These are phyloP conservation scores for Drosophila truncata DNA, from an alignment of 1,140 invertebrate genomes.

Conservation along the genomic window DNA sequence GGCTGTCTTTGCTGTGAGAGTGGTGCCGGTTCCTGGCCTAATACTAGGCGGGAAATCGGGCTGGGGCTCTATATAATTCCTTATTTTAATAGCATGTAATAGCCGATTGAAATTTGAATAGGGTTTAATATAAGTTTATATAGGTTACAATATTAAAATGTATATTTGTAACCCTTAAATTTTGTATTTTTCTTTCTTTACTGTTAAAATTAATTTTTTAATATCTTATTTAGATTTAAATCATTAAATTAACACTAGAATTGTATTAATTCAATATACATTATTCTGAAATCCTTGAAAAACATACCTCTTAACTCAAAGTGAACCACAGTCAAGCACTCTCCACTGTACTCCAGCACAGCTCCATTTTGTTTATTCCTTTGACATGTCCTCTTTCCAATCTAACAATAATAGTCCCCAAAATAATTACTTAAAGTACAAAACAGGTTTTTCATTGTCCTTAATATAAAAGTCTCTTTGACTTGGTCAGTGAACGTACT, in stretches of 20 bases:
- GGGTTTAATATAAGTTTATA: background rate
- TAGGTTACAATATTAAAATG: background rate
- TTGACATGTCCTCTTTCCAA: background rate
- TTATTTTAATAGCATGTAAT: background rate
- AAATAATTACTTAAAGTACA: background rate
- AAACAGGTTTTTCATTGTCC: too few relatives aligned
- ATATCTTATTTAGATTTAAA: background rate
- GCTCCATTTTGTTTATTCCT: too few relatives aligned
- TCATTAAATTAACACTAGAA: background rate
- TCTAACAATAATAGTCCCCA: background rate
- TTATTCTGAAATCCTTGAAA: too few relatives aligned
- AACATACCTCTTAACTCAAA: too few relatives aligned
- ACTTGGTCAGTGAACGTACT: background rate
- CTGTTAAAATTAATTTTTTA: background rate
- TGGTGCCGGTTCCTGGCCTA: background rate
- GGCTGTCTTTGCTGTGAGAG: constrained; percentile 12
- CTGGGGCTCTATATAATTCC: background rate
- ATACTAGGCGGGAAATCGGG: background rate
- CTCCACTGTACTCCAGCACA: too few relatives aligned
- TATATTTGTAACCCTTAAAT: too few relatives aligned
- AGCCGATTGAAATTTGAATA: background rate
- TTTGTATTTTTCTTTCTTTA: too few relatives aligned
- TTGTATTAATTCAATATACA: background rate
- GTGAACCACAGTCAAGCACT: background rate
- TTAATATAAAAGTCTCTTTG: too few relatives aligned